A percentile compares a stretch with the other conserved stretches of the same genome.
phyloP scores from a whole-genome alignment of 2,113 vertebrate species.

The Toxostoma redivivum region DNA sequence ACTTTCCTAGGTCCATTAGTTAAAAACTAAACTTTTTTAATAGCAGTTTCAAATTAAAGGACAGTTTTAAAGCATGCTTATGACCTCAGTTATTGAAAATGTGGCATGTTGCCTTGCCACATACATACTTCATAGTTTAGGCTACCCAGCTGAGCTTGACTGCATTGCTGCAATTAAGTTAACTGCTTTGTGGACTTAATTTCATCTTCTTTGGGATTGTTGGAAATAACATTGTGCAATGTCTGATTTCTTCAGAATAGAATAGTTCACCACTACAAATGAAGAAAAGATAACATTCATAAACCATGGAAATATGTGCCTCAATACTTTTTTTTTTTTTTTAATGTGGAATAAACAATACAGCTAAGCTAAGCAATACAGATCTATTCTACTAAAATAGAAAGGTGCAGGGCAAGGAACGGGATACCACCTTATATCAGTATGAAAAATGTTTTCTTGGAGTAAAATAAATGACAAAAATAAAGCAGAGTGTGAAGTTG shows the following conservation, averaged over 20 bases:
- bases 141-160: not conserved
- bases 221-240: not conserved
- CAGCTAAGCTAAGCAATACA: not conserved
- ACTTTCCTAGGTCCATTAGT: not conserved
- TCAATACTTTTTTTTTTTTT: not conserved
- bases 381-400: not conserved
- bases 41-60: constrained; percentile 6
- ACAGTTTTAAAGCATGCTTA: constrained; percentile 20
- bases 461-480: not conserved
- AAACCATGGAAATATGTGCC: not conserved
- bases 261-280: not conserved
- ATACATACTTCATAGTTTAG: not conserved
- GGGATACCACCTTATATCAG: not conserved
- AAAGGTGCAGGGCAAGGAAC: not conserved
- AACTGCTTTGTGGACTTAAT: not conserved
- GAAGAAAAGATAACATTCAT: not conserved
- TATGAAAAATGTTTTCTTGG: not conserved
- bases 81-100: constrained; percentile 23
- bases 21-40: constrained; percentile 14
- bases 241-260: not conserved
- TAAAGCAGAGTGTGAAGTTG: not conserved
- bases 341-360: not conserved
- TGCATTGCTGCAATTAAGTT: not conserved
- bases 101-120: not conserved
- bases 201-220: not conserved